Percentiles rank a stretch among this genome's conserved stretches.
Evolutionary conservation across 2,113 vertebrate genomes (phyloP).

Genomic region (Calidris pygmaea): DNA sequence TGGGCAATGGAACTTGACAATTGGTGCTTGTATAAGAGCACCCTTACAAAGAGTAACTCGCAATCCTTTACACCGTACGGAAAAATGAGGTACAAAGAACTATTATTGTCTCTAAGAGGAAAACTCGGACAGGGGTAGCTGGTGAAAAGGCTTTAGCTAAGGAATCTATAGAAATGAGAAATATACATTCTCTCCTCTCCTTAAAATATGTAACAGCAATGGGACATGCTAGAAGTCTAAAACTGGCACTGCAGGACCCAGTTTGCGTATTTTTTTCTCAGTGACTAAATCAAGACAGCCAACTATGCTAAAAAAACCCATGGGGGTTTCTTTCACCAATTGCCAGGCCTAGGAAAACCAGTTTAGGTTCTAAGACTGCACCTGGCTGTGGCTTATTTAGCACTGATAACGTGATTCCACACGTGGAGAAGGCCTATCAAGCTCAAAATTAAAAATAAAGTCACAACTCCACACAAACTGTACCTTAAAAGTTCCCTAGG

Average conservation of each 20-base stretch:
- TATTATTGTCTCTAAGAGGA: not conserved
- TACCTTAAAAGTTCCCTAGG: not conserved
- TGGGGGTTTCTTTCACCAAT: accelerated
- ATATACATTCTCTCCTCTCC: not conserved
- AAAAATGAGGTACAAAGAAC: not conserved
- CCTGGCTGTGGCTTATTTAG: not conserved
- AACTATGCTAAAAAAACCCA: not conserved
- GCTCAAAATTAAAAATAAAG: not conserved
- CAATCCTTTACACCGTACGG: not conserved
- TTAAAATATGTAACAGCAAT: not conserved
- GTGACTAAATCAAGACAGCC: not conserved
- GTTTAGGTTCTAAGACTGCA: not conserved
- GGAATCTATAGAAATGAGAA: not conserved
- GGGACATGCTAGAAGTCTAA: not conserved
- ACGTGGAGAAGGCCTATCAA: not conserved
- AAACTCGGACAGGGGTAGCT: not conserved
- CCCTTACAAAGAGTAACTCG: not conserved
- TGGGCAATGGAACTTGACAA: not conserved
- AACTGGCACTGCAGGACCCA: not conserved
- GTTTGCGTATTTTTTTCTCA: not conserved
- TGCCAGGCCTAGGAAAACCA: not conserved
- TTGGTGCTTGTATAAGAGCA: not conserved
- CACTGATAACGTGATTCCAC: not conserved
- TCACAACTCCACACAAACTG: not conserved
- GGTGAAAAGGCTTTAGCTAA: not conserved